These are phyloP conservation scores for Puffinus mauretanicus DNA, from an alignment of 2,113 vertebrate genomes.

Conservation along the genomic window DNA sequence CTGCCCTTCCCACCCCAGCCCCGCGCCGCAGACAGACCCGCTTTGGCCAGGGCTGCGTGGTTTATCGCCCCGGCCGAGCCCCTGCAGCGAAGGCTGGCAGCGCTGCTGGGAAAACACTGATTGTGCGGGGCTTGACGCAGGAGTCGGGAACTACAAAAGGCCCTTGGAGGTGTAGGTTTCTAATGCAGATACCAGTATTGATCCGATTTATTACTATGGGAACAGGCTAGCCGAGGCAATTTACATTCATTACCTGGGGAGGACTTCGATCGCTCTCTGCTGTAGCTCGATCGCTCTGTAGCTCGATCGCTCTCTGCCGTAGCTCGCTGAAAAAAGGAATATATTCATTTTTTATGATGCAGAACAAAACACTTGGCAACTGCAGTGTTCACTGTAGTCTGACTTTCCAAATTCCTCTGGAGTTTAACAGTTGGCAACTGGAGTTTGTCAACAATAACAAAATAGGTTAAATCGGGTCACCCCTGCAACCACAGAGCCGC, in stretches of 20 bases:
- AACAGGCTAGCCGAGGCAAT: not conserved
- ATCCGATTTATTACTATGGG: not conserved
- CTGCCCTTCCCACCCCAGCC: not conserved
- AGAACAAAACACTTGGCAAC: not conserved
- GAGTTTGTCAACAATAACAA: not conserved
- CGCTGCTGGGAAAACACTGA: not conserved
- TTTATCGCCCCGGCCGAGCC: rapidly evolving
- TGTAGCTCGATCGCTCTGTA: not conserved
- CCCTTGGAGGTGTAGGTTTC: not conserved
- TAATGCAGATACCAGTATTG: not conserved
- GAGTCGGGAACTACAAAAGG: not conserved
- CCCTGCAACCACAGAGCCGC: not conserved
- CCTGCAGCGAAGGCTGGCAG: not conserved
- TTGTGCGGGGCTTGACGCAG: rapidly evolving
- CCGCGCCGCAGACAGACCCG: rapidly evolving
- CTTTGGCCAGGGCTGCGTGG: not conserved
- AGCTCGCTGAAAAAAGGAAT: not conserved
- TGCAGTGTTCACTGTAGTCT: not conserved
- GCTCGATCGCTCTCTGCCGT: not conserved
- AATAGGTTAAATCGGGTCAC: not conserved
- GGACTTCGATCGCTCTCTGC: not conserved
- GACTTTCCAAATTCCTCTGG: not conserved
- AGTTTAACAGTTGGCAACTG: not conserved
- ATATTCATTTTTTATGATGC: not conserved
- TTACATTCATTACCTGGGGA: not conserved